Conservation (phyloP, 2,888 invertebrate genomes). For the Arctia plantaginis region DNA sequence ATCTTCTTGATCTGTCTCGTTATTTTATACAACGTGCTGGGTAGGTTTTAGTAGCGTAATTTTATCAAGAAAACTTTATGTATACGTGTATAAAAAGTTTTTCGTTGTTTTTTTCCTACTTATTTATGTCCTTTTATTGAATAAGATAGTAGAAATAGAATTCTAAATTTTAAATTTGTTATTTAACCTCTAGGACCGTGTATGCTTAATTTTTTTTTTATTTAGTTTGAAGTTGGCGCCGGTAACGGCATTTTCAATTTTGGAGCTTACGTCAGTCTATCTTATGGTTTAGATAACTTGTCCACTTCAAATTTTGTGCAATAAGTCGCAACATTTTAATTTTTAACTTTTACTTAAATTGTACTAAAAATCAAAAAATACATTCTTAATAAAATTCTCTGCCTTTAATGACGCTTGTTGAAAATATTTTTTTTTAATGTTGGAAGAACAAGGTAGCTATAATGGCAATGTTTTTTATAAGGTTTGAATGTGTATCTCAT, state of each 20-base stretch:
- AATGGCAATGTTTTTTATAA: conserved; percentile 39
- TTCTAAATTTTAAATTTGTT: not conserved
- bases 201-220: not conserved
- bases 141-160: not conserved
- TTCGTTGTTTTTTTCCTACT: not conserved
- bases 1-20: conserved; percentile 25
- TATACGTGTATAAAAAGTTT: not conserved
- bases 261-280: conserved; percentile 1
- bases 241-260: not conserved
- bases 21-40: not conserved
- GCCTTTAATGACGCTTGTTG: conserved; percentile 25
- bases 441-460: conserved; percentile 38
- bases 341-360: not conserved
- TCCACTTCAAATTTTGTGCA: conserved; percentile 18
- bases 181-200: not conserved
- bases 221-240: not conserved
- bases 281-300: not conserved
- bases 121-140: not conserved
- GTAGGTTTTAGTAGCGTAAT: not conserved
- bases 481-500: conserved; percentile 40
- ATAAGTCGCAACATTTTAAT: conserved; percentile 16
- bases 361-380: too few species aligned
- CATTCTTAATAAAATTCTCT: too few species aligned
- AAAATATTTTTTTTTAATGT: conserved; percentile 28
- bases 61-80: not conserved